phyloP scores from a whole-genome alignment of 2,888 invertebrate genomes.

The Scaptomyza tumidula region DNA sequence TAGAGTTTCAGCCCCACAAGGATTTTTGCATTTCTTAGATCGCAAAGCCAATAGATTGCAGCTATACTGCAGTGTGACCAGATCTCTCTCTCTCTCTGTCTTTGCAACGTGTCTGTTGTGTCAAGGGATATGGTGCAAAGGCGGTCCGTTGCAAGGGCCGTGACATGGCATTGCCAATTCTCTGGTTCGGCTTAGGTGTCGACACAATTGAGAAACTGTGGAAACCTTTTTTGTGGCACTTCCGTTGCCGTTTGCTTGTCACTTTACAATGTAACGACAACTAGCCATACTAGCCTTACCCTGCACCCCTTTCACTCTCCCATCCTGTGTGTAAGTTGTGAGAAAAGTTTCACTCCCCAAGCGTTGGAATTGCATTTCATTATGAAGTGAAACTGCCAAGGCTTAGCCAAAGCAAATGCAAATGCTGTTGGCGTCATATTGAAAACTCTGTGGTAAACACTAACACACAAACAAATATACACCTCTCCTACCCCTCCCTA shows the following conservation, averaged over 20 bases:
- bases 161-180: neutral
- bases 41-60: slow-evolving; percentile 38
- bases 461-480: slow-evolving; percentile 1
- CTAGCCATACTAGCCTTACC: slow-evolving; percentile 1
- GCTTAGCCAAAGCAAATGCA: slow-evolving; percentile 62
- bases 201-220: slow-evolving; percentile 78
- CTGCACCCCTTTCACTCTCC: neutral
- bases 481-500: neutral
- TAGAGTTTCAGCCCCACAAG: slow-evolving; percentile 60
- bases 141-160: neutral
- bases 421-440: slow-evolving; percentile 78
- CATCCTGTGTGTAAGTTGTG: slow-evolving; percentile 46
- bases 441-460: slow-evolving; percentile 61
- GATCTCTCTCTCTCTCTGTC: slow-evolving; percentile 8
- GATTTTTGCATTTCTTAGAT: slow-evolving; percentile 74
- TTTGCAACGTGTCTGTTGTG: slow-evolving; percentile 71
- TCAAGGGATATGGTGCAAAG: slow-evolving; percentile 49
- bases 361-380: slow-evolving; percentile 80
- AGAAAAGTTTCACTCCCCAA: slow-evolving; percentile 74
- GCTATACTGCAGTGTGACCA: slow-evolving; percentile 22
- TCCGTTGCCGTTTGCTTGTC: slow-evolving; percentile 77
- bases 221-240: slow-evolving; percentile 79
- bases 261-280: slow-evolving; percentile 63
- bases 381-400: slow-evolving; percentile 49
- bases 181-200: slow-evolving; percentile 63